Evolutionary conservation across 2,113 vertebrate genomes (phyloP).

Genomic region (Falcunculus frontatus): DNA sequence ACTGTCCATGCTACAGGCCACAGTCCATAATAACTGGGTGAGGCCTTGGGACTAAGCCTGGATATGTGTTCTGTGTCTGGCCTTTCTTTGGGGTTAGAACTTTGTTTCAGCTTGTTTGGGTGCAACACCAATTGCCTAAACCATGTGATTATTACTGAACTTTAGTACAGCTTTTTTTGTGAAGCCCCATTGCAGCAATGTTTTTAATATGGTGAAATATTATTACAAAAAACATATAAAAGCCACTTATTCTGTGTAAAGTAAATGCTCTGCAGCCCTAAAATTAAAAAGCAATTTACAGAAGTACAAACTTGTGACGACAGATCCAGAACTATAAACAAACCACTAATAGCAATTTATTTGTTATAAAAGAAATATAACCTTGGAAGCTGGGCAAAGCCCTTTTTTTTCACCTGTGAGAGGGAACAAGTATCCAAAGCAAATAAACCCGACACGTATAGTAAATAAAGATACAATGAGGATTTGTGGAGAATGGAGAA

Average conservation of each 20-base stretch:
- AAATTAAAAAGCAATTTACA: background rate
- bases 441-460: background rate
- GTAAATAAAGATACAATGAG: background rate
- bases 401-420: background rate
- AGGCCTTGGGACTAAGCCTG: background rate
- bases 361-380: background rate
- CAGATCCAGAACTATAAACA: background rate
- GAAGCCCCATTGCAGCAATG: background rate
- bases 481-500: background rate
- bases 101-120: background rate
- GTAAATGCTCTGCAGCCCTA: background rate
- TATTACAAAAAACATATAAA: background rate
- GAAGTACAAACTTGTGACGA: background rate
- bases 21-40: background rate
- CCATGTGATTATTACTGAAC: background rate
- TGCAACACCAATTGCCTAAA: background rate
- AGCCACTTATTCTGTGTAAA: background rate
- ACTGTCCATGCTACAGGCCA: background rate
- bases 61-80: rapidly evolving
- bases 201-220: background rate
- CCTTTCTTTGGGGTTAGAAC: background rate
- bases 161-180: background rate
- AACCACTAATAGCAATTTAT: background rate
- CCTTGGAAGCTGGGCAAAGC: background rate
- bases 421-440: background rate